Base-by-base conservation (phyloP, 2,797 vertebrate genomes). In the Phrynocephalus vlangalii region DNA sequence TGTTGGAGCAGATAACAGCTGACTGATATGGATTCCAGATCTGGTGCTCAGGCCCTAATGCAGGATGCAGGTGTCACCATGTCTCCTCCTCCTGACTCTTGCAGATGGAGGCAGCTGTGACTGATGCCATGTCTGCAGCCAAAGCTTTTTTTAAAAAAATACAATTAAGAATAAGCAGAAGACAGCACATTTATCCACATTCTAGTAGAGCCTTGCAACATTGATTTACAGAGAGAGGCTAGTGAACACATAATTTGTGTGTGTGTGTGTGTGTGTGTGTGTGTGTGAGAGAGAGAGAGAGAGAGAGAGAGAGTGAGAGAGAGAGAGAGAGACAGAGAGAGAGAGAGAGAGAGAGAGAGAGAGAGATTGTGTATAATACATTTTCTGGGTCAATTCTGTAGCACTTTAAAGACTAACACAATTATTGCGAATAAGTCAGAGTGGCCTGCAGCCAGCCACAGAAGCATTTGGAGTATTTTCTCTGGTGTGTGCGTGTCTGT, bases 1-100 rank as follows among this genome's bases (percentile, higher is more conserved):
- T 91, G 88, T 85, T 52, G 0, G 0, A 44, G 26, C 79, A 30
- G 60, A 85, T 92, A 92, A 89, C 92, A 95, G 90, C 87, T 78
- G 90, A 88, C 76, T 88, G 48, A 44, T 38, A 82, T 73, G 86
- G 86, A 94, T 76, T 48, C 78, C 68, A 52, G 10, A 16, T 79
- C 87, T 88, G 87, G 7, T 33, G 11, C 33, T 79, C 92, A 77
- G 85, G 78, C 73, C 90, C 79, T 75, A 85, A 4, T 79, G 79
- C 26, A 89, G 83, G 88, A 78, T 83, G 70, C 0, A 0, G 10
- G 2, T 77, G 67, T 72, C 81, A 28, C 33, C 68, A 82, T 86
- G 73, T 83, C 22, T 44, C 38, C 22, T 88, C 77, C n/a, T 88
- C 77, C n/a, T 16, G 24, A 28, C 56, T 84, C 63, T 87, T 92